Evolutionary conservation across 2,113 vertebrate genomes (phyloP).

Genomic region (Hippolais icterina): DNA sequence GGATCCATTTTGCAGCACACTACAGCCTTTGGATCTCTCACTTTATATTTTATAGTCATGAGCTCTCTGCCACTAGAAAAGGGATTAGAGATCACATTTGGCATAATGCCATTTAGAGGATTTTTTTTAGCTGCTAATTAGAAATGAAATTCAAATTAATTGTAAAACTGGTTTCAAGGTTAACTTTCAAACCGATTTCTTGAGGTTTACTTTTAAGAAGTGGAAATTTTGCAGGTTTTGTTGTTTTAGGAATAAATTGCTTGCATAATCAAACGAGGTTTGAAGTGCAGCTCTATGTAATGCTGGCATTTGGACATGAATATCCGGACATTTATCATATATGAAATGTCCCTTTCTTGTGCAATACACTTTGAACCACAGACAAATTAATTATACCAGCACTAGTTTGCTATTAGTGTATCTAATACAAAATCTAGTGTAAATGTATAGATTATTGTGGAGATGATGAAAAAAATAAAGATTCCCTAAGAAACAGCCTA

Average conservation of each 20-base stretch:
- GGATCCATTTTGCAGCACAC: background rate
- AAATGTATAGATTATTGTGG: background rate
- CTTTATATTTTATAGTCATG: background rate
- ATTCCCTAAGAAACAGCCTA: background rate
- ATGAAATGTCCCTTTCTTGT: background rate
- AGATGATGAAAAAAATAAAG: background rate
- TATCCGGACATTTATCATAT: background rate
- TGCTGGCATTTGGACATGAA: background rate
- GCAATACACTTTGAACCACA: background rate
- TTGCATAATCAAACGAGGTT: background rate
- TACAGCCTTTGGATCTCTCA: background rate
- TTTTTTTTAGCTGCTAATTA: background rate
- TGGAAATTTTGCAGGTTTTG: accelerated
- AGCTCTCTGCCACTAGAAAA: background rate
- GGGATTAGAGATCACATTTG: background rate
- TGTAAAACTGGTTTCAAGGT: background rate
- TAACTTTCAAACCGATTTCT: background rate
- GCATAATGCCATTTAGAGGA: background rate
- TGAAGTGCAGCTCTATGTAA: background rate
- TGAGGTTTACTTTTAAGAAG: background rate
- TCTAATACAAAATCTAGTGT: too few relatives aligned
- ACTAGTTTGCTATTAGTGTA: background rate
- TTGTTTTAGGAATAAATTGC: background rate
- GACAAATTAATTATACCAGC: background rate
- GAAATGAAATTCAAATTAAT: background rate